Base-by-base conservation (phyloP, 2,797 vertebrate genomes). In the Coracias cyanogaster region DNA sequence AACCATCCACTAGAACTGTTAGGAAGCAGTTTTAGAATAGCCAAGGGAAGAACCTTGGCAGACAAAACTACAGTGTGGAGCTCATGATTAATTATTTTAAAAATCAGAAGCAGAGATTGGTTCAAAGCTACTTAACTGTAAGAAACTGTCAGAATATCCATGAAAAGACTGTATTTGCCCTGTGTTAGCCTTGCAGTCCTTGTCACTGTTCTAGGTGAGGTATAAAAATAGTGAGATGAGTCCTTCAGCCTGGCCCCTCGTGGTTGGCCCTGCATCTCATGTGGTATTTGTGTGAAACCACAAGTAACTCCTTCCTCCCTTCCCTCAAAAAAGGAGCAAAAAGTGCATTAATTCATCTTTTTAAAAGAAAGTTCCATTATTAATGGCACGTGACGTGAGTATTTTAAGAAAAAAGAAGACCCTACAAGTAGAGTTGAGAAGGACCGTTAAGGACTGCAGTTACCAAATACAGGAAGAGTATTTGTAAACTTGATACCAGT, bases 291-390 rank as follows among this genome's bases (percentile, higher is more conserved):
- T 39, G n/a, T 48, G 76, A 45, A 90, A 87, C 29, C 21, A 21
- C 66, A 6, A 70, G 3, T 21, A 64, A 29, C 9, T 65, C 24
- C 12, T 49, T 62, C 18, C 26, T 57, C 48, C 5, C 13, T 7
- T 13, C 5, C 16, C 8, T 19, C 37, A 15, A 33, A 65, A 19
- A 60, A 9, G 12, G 62, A 49, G 25, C 22, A 58, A 66, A 72
- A 85, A 52, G 6, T 39, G 6, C 12, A 16, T 65, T 33, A 6
- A 7, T 39, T 57, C 12, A 7, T 61, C 26, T 61, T 73, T 65
- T 39, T 20, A 43, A 39, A 1, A 0, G 2, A 19, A 87, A 39
- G 9, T 49, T 89, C 9, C 18, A 0, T 74, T 31, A 25, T 39
- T 73, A 49, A 28, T 45, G 29, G 35, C 37, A 37, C 37, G 9